These are phyloP conservation scores for Menidia menidia DNA, from an alignment of 2,797 vertebrate species.

Conservation along the genomic window DNA sequence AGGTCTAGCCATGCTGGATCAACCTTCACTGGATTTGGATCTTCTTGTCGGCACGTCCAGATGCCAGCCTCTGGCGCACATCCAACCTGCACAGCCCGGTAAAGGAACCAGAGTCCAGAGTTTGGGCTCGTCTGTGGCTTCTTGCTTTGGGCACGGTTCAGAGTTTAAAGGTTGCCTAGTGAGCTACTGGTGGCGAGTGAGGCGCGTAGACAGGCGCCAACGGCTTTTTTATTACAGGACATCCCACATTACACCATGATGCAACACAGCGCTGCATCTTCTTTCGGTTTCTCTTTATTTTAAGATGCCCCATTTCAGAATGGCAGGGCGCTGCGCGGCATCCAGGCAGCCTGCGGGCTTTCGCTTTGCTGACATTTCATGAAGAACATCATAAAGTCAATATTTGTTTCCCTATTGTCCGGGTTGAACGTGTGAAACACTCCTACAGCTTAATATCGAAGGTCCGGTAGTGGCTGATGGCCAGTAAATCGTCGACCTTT, in stretches of 20 bases:
- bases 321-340: slow-evolving; percentile 6
- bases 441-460: too few relatives aligned
- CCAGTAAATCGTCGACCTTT: background rate
- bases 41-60: background rate
- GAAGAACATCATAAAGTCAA: too few relatives aligned
- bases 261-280: slow-evolving; percentile 31
- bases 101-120: rapidly evolving
- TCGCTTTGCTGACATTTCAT: background rate
- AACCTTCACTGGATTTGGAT: background rate
- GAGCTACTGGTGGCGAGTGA: background rate
- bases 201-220: background rate
- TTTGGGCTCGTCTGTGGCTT: background rate
- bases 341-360: slow-evolving; percentile 19
- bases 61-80: background rate
- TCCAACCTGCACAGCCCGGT: background rate
- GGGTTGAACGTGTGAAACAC: background rate
- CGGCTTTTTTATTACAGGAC: background rate
- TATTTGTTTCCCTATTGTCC: too few relatives aligned
- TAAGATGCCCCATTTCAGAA: slow-evolving; percentile 59
- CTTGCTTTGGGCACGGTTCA: background rate
- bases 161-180: slow-evolving; percentile 5
- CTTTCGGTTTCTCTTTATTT: slow-evolving; percentile 84
- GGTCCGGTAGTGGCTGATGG: background rate
- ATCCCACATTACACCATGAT: slow-evolving; percentile 32
- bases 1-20: background rate